These are phyloP conservation scores for Ormyrus nitidulus DNA, from an alignment of 2,888 invertebrate genomes.

Conservation along the genomic window DNA sequence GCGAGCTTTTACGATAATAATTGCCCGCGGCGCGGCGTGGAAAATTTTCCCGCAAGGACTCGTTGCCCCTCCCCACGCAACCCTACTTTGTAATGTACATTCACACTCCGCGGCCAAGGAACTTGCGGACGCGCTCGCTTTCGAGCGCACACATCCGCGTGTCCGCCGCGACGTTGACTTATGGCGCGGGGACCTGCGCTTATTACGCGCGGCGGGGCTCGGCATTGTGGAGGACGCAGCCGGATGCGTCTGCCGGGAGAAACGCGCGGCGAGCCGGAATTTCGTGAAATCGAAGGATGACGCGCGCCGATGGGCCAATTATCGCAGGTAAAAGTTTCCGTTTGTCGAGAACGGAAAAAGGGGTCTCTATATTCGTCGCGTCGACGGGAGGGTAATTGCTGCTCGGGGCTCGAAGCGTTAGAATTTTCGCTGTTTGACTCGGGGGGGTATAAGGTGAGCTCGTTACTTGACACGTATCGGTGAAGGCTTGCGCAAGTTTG, in stretches of 20 bases:
- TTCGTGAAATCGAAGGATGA: too few relatives aligned
- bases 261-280: too few relatives aligned
- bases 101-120: too few relatives aligned
- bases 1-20: conserved; percentile 16
- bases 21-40: background rate
- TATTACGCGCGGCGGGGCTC: conserved; percentile 16
- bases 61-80: background rate
- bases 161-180: conserved; percentile 36
- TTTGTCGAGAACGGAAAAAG: background rate
- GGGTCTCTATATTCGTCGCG: too few relatives aligned
- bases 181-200: conserved; percentile 12
- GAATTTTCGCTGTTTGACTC: too few relatives aligned
- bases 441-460: too few relatives aligned
- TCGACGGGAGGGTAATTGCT: too few relatives aligned
- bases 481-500: background rate
- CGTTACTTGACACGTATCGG: background rate
- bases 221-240: too few relatives aligned
- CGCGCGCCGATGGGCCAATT: background rate
- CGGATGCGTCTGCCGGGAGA: too few relatives aligned
- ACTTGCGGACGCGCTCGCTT: background rate
- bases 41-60: background rate
- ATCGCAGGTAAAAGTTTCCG: background rate
- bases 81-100: too few relatives aligned
- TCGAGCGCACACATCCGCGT: conserved; percentile 2
- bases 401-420: too few relatives aligned